A percentile compares a stretch with the other conserved stretches of the same genome.
Evolutionary conservation across 2,113 vertebrate genomes (phyloP).

Genomic region (Silurus glanis): DNA sequence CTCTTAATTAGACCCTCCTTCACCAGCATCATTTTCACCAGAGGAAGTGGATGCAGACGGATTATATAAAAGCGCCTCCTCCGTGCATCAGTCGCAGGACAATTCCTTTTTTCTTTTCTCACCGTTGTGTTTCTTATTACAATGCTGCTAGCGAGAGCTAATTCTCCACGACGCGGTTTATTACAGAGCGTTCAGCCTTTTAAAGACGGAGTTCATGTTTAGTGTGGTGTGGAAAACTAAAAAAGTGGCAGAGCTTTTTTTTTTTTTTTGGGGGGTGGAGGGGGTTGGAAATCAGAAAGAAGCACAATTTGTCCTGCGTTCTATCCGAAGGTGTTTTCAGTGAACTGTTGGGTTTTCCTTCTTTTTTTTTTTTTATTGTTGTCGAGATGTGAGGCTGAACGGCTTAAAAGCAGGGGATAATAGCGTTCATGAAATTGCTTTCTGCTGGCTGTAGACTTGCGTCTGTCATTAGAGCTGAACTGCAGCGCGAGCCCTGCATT

Average conservation of each 20-base stretch:
- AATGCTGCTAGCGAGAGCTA: background rate
- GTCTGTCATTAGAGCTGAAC: background rate
- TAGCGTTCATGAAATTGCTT: background rate
- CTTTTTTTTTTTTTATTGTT: background rate
- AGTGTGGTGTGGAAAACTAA: background rate
- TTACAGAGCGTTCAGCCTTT: background rate
- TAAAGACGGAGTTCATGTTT: background rate
- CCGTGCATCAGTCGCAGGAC: background rate
- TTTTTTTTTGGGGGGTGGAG: no score
- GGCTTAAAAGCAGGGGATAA: background rate
- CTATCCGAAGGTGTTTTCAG: background rate
- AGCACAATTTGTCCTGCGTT: background rate
- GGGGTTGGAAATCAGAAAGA: background rate
- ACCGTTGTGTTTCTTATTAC: slow-evolving; percentile 7
- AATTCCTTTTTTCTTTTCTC: background rate
- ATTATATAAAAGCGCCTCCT: background rate
- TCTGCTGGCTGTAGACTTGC: background rate
- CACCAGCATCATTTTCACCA: background rate
- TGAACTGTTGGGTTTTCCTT: background rate
- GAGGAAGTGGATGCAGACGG: background rate
- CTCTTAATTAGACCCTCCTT: background rate
- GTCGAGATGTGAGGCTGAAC: background rate
- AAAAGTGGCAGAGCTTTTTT: background rate
- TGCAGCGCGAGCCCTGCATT: background rate
- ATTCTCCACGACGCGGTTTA: slow-evolving; percentile 19